Evolutionary conservation across 2,888 invertebrate genomes (phyloP), one percentile per base, ranked within the genome.

Genomic region (Lepidocyrtoides sp.): DNA sequence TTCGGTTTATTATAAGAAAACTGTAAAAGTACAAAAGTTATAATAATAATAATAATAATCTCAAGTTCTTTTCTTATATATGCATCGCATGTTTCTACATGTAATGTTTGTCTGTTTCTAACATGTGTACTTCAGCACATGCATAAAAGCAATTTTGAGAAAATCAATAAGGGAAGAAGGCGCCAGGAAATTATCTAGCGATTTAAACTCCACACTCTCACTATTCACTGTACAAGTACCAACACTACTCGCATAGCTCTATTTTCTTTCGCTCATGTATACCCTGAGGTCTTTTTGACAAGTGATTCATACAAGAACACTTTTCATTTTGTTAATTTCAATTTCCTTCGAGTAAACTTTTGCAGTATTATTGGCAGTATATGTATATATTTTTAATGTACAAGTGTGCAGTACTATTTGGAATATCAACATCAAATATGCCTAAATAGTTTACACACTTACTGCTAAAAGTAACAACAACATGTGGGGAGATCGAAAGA

Each of bases 101-200:
- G 69, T n/a, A n/a, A n/a, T 69, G 3, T 69, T 29, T 20, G 17
- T 26, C 26, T 44, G 20, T 20, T 44, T 32, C n/a, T 1, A 1
- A 5, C 17, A 69, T 69, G 69, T 69, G 41, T 41, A 17, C 14
- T n/a, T n/a, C n/a, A 54, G 17, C 32, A 81, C 57, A 54, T 57
- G 36, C 79, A 75, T 51, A 48, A 48, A 51, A 75, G 51, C 81
- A 81, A 60, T 81, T 41, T 57, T 60, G 57, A 60, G 41, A 81
- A 81, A 82, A 82, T 82, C 82, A 82, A 82, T 82, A 82, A 32
- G 63, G 32, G 60, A 41, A 82, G 60, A 63, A 82, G 82, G 82
- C 82, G 60, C 82, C 82, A 63, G 60, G 81, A 57, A 81, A 60
- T 82, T 63, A 82, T 82, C 82, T 60, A 17, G 36, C 54, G 41